Evolutionary conservation across 1,140 invertebrate species (phyloP).

Genomic region (Chrysoperla carnea): DNA sequence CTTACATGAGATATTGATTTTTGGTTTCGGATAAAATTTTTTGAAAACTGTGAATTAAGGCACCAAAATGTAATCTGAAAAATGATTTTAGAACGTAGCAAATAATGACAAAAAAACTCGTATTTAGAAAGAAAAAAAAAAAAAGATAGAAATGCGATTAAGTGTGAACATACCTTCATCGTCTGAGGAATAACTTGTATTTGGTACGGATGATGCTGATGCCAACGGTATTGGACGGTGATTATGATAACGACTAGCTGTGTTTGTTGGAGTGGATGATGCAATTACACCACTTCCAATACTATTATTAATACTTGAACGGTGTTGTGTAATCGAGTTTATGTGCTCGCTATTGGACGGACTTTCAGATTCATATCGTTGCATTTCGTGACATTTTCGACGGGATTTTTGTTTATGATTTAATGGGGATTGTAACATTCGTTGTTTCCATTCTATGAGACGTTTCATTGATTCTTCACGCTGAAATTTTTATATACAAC

Average conservation of each 20-base stretch:
- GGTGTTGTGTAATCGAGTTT: too few species aligned
- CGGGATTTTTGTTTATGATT: conserved; percentile 52
- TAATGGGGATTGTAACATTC: conserved; percentile 76
- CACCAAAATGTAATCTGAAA: background rate
- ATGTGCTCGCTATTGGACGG: conserved; percentile 22
- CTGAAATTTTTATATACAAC: too few species aligned
- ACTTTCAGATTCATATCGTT: conserved; percentile 20
- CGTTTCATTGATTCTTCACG: conserved; percentile 82
- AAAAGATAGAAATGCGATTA: too few species aligned
- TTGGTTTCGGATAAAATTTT: background rate
- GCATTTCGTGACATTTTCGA: conserved; percentile 19
- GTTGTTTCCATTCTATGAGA: conserved; percentile 78
- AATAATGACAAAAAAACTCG: too few species aligned
- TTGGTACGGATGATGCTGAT: conserved; percentile 28
- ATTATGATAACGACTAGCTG: conserved; percentile 19
- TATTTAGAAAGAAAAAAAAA: too few species aligned
- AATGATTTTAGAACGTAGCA: too few species aligned
- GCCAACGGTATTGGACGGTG: conserved; percentile 14
- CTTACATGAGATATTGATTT: too few species aligned
- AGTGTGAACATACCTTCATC: conserved; percentile 52
- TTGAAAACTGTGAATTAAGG: background rate
- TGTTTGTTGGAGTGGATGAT: conserved; percentile 5
- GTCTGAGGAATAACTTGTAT: conserved; percentile 71
- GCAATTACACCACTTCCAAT: conserved; percentile 11
- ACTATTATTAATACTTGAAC: background rate